Base-by-base conservation (phyloP, 2,888 invertebrate genomes). In the Pterostichus niger region DNA sequence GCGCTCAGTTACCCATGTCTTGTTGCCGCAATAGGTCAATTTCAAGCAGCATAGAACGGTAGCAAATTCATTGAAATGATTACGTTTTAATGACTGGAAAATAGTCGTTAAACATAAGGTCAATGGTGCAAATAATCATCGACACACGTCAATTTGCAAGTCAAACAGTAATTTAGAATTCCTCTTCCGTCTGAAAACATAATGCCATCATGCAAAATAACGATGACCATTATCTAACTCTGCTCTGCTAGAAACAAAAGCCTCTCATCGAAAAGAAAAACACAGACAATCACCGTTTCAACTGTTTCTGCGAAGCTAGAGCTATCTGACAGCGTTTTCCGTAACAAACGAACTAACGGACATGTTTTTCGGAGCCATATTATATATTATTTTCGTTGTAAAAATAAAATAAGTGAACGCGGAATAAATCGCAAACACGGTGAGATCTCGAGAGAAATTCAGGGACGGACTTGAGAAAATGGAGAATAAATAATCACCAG, bases 131-230 rank as follows among this genome's bases (percentile, higher is more conserved):
- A 40, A 71, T 40, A 40, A 71, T 46, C 68, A 71, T 71, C 68
- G 17, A 7, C 64, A 71, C 40, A 13, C 68, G 15, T 71, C 44
- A 71, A 71, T 71, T 71, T 71, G 44, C 68, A 71, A 71, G 15
- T 71, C 68, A 71, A 71, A 71, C 68, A 44, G 44, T 44, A 68
- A 68, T 13, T 15, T 68, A 56, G 15, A 56, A 56, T 56, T 56
- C 64, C 40, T 68, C 64, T 68, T 68, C 64, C 64, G 13, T 40
- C 10, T 40, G 68, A 71, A 59, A 59, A 59, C 59, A 71, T 71
- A 2, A 46, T 17, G 68, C 68, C 59, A 71, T 71, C 15, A 46
- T 71, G 68, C 68, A 71, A 71, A 71, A 44, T 71, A 71, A 71
- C 17, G 68, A 71, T 71, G 68, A 46, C 68, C 68, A 71, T 33